These are phyloP conservation scores for Rhynchotus rufescens DNA, from an alignment of 2,797 vertebrate species.

Conservation along the genomic window DNA sequence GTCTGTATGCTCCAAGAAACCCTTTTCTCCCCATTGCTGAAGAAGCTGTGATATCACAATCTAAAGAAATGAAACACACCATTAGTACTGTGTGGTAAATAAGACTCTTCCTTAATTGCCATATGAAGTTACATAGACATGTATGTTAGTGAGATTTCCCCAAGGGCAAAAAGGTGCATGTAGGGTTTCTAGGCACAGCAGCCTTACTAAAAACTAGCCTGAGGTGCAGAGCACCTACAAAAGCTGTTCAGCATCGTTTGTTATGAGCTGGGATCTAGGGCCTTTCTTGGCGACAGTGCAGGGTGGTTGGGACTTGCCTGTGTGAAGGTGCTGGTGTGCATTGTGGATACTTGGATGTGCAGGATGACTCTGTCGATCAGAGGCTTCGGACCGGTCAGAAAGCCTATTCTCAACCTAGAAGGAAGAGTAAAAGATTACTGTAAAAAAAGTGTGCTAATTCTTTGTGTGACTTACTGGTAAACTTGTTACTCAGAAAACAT, in stretches of 20 bases:
- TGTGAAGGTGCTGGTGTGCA: slow-evolving; percentile 92
- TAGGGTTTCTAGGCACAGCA: not conserved
- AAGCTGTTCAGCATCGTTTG: not conserved
- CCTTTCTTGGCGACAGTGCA: not conserved
- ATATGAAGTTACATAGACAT: not conserved
- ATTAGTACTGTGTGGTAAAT: slow-evolving; percentile 7
- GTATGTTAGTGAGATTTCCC: not conserved
- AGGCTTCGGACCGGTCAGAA: slow-evolving; percentile 92
- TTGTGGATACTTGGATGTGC: slow-evolving; percentile 90
- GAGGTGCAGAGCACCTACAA: not conserved
- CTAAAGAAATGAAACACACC: slow-evolving; percentile 76
- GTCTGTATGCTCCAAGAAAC: slow-evolving; percentile 90
- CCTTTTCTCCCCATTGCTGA: slow-evolving; percentile 90
- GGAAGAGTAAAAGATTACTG: slow-evolving; percentile 5
- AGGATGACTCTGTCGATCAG: slow-evolving; percentile 89
- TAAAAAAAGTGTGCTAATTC: not conserved
- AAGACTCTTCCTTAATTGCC: not conserved
- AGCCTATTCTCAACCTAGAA: slow-evolving; percentile 90
- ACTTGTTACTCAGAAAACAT: not conserved
- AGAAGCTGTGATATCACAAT: slow-evolving; percentile 89
- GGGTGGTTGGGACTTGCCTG: slow-evolving; percentile 83
- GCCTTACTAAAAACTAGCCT: not conserved
- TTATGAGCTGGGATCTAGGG: not conserved
- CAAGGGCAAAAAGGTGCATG: not conserved
- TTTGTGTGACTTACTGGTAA: not conserved